Evolutionary conservation across 2,797 vertebrate genomes (phyloP).

Genomic region (Sphaeramia orbicularis): DNA sequence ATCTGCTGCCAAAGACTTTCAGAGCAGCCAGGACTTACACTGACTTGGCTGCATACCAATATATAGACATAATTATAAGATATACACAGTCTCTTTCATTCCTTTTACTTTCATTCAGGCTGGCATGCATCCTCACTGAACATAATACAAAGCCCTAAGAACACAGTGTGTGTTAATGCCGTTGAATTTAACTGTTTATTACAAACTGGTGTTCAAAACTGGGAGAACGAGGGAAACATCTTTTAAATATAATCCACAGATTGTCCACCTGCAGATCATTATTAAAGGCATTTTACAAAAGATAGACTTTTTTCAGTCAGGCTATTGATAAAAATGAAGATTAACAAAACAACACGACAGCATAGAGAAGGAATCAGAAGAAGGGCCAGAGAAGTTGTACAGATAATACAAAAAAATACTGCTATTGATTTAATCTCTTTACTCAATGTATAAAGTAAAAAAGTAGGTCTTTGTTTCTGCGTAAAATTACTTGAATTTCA

Average conservation of each 20-base stretch:
- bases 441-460: no score
- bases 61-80: constrained; percentile 65
- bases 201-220: constrained; percentile 10
- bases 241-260: constrained; percentile 20
- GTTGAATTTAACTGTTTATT: constrained; percentile 13
- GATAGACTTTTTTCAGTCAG: no score
- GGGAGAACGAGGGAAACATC: constrained; percentile 9
- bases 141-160: constrained; percentile 13
- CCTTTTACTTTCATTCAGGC: constrained; percentile 45
- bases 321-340: constrained; percentile 4
- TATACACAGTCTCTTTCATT: constrained; percentile 47
- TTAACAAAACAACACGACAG: no score
- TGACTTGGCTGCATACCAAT: constrained; percentile 55
- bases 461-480: no score
- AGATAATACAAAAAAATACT: no score
- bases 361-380: no score
- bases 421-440: no score
- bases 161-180: neutral
- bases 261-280: constrained; percentile 10
- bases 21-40: constrained; percentile 59
- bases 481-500: no score
- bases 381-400: no score
- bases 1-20: constrained; percentile 62
- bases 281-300: neutral
- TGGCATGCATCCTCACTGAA: constrained; percentile 20